Conservation (phyloP, 2,797 vertebrate genomes). For the Sebastes taczanowskii region DNA sequence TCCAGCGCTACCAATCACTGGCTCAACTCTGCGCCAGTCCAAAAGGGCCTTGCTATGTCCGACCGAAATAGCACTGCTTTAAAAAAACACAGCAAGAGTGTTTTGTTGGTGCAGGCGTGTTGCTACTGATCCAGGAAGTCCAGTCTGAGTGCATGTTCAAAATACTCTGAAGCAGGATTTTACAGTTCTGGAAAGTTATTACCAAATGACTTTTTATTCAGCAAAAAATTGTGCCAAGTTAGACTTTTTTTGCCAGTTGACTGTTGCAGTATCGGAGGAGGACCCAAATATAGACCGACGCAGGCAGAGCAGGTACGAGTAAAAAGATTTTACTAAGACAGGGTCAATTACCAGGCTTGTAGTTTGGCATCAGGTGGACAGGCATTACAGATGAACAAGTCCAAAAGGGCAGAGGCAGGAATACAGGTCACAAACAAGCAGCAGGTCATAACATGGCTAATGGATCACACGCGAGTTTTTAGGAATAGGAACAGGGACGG, state of each 20-base stretch:
- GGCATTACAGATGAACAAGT: background rate
- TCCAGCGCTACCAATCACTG: conserved; percentile 27
- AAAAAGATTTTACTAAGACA: too few species aligned
- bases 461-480: background rate
- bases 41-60: conserved; percentile 5
- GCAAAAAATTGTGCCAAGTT: background rate
- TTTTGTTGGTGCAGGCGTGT: background rate
- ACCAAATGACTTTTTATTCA: background rate
- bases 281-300: background rate
- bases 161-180: background rate
- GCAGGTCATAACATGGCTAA: background rate
- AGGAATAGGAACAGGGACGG: background rate
- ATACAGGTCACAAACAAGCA: background rate
- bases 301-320: background rate
- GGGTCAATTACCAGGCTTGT: background rate
- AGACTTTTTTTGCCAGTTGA: background rate
- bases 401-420: background rate
- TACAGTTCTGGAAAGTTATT: background rate
- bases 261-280: background rate
- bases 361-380: background rate
- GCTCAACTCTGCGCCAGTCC: conserved; percentile 12
- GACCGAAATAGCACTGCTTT: background rate
- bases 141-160: background rate
- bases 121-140: background rate
- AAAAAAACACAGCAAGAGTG: background rate